Percentiles rank a stretch among this genome's conserved stretches.
phyloP scores from a whole-genome alignment of 2,113 vertebrate genomes.

The Chroicocephalus ridibundus region DNA sequence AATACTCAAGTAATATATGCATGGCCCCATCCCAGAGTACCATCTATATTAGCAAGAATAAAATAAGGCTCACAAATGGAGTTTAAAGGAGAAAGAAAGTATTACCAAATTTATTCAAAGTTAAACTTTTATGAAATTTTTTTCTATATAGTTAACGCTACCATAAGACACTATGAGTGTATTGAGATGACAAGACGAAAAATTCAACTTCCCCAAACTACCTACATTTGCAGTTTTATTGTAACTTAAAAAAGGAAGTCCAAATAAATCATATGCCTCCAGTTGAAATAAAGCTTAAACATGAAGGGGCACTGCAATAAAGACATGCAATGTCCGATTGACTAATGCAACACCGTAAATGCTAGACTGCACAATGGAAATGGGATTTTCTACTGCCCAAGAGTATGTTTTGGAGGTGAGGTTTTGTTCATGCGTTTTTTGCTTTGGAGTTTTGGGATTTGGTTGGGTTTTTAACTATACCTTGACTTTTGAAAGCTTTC shows the following conservation, averaged over 20 bases:
- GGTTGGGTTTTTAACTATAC: not conserved
- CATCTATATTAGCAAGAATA: not conserved
- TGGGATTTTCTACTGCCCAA: not conserved
- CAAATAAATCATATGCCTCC: not conserved
- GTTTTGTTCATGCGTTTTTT: not conserved
- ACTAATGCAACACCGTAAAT: not conserved
- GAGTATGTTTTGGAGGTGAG: not conserved
- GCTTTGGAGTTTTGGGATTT: not conserved
- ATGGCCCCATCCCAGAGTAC: not conserved
- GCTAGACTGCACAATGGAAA: not conserved
- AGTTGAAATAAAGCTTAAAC: not conserved
- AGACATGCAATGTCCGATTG: not conserved
- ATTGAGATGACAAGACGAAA: not conserved
- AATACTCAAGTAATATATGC: not conserved
- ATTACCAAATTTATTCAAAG: not conserved
- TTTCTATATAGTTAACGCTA: not conserved
- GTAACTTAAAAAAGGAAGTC: not conserved
- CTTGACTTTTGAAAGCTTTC: not conserved
- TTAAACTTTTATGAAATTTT: not conserved
- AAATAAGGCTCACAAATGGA: not conserved
- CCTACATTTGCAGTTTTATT: not conserved
- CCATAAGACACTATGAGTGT: not conserved
- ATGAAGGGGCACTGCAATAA: not conserved
- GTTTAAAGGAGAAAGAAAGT: not conserved
- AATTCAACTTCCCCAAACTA: not conserved